These are phyloP conservation scores for Falco berigora DNA, from an alignment of 2,797 vertebrate genomes.

Conservation along the genomic window DNA sequence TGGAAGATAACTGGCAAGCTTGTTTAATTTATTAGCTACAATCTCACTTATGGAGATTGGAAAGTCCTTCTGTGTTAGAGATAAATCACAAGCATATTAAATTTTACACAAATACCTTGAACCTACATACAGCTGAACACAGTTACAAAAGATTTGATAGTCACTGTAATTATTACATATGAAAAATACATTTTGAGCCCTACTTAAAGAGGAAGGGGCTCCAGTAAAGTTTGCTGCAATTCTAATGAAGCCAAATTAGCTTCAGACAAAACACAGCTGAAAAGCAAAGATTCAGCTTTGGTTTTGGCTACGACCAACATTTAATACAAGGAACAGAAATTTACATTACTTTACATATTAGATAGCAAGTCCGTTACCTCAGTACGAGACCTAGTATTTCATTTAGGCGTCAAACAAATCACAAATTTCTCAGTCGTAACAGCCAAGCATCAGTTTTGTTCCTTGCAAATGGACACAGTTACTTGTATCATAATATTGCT, in stretches of 20 bases:
- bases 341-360: slow-evolving; percentile 50
- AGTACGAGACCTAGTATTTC: neutral
- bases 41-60: neutral
- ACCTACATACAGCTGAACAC: slow-evolving; percentile 46
- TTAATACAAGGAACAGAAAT: slow-evolving; percentile 28
- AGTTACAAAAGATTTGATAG: slow-evolving; percentile 23
- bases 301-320: slow-evolving; percentile 34
- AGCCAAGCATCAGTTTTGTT: slow-evolving; percentile 25
- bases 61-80: neutral
- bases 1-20: slow-evolving; percentile 1
- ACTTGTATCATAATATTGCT: slow-evolving; percentile 61
- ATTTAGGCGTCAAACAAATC: neutral
- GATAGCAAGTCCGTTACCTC: neutral
- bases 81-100: slow-evolving; percentile 4
- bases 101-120: slow-evolving; percentile 16
- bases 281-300: slow-evolving; percentile 21
- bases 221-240: neutral
- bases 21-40: neutral
- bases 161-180: slow-evolving; percentile 1
- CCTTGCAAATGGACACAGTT: neutral
- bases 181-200: slow-evolving; percentile 19
- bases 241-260: slow-evolving; percentile 16
- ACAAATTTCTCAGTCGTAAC: neutral
- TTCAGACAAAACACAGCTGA: slow-evolving; percentile 40
- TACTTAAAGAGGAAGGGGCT: neutral